phyloP scores from a whole-genome alignment of 92 coral and sea anemone genomes.

The Zoanthus sociatus region DNA sequence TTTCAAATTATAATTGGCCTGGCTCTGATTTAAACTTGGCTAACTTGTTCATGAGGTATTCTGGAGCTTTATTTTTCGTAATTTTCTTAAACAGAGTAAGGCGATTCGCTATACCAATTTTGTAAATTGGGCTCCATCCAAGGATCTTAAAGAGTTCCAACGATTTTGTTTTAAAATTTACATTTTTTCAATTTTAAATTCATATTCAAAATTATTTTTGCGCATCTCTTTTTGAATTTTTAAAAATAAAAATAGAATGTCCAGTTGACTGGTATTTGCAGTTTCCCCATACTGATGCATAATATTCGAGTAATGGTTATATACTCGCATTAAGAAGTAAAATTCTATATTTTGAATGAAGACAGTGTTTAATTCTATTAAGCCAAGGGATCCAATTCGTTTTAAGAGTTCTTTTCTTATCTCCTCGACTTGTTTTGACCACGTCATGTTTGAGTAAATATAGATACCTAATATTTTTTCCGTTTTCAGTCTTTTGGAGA shows the following conservation, averaged over 20 bases:
- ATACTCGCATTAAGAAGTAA: constrained; percentile 48
- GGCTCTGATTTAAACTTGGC: neutral
- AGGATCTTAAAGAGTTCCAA: constrained; percentile 17
- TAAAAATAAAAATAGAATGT: neutral
- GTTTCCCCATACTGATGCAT: constrained; percentile 55
- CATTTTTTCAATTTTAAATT: no score
- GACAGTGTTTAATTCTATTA: neutral
- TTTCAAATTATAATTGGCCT: neutral
- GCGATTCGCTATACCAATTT: neutral
- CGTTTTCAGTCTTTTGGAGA: no score
- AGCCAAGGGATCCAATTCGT: neutral
- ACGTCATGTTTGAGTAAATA: neutral
- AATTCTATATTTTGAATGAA: constrained; percentile 41
- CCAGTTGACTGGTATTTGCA: constrained; percentile 44
- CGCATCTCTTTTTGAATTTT: neutral
- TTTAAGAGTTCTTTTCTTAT: constrained; percentile 16
- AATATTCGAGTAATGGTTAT: constrained; percentile 38
- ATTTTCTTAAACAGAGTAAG: neutral
- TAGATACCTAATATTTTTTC: no score
- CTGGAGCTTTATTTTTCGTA: neutral
- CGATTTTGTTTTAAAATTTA: neutral
- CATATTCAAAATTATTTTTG: neutral
- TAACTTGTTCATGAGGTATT: neutral
- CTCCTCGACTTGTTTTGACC: constrained; percentile 12
- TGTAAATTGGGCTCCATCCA: neutral